These are phyloP conservation scores for Cinclus mexicanus DNA, from an alignment of 2,113 vertebrate species.

Conservation along the genomic window DNA sequence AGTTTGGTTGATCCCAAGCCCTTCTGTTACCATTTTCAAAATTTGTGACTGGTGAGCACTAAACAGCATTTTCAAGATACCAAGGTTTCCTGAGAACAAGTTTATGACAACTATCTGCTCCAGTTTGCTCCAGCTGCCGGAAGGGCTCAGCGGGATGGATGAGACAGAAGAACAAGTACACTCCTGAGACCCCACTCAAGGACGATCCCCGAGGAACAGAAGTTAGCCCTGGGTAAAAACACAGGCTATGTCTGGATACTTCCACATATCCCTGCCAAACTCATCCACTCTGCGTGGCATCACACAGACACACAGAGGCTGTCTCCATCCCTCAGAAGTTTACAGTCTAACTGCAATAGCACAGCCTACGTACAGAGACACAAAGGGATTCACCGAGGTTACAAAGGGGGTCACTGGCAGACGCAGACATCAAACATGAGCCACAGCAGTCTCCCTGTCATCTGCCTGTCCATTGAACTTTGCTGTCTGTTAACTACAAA, in stretches of 20 bases:
- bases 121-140: background rate
- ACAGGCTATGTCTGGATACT: background rate
- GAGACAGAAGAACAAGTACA: background rate
- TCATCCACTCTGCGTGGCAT: background rate
- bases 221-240: background rate
- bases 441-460: background rate
- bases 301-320: background rate
- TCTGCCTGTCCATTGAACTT: background rate
- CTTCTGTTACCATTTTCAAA: background rate
- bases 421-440: background rate
- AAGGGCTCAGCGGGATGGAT: background rate
- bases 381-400: background rate
- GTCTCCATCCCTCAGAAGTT: background rate
- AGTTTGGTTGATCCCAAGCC: fast-evolving
- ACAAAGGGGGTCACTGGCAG: background rate
- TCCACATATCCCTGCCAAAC: background rate
- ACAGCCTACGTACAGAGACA: background rate
- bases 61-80: background rate
- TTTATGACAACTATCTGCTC: background rate
- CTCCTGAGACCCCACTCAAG: background rate
- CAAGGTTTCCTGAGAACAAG: background rate
- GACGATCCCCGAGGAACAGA: background rate
- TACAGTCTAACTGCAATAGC: background rate
- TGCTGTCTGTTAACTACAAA: constrained; percentile 20
- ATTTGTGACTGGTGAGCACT: background rate